Evolutionary conservation across 1,140 invertebrate species (phyloP), one percentile per base, ranked within the genome.

Genomic region (Chelonus insularis): DNA sequence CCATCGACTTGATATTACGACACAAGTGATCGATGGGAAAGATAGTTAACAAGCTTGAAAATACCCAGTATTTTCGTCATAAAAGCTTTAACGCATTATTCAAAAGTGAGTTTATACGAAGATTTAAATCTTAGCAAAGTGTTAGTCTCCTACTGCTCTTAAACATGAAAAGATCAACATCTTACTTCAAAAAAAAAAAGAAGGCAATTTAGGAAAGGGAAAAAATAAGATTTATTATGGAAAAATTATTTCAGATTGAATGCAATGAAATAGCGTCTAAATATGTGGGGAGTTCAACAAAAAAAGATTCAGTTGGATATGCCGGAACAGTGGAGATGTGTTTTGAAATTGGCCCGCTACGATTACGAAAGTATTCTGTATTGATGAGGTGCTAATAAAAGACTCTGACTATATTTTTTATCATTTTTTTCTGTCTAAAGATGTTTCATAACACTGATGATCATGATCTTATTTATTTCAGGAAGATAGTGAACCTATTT

Each of bases 261-360:
- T 89, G 88, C 68, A 88, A 90, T 36, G 85, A 86, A 64, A 86
- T 87, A 68, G 84, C 91, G 72, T 83, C 83, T 21, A 68, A 83
- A 68, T 74, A 85, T 68, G 61, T 85, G 58, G 80, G 82, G 58
- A 68, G 75, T 41, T 70, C 78, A 2, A 65, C 82, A 25, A 51
- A 74, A 25, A 54, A 59, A 9, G 63, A 74, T 32, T 54, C 77
- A n/a, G 84, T 90, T 0, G 88, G 88, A 57, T 95, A 92, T 75
- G 89, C 91, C 0, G 84, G 87, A 60, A 94, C 92, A 0, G 90
- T 93, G 41, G 86, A 89, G 71, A 75, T 89, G 50, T 90, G 89
- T 57, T 93, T 94, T 70, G 82, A 85, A 60, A 86, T 87, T 16
- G 92, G 92, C 1, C 91, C 91, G 0, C 70, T 79, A 0, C 72